A percentile compares a stretch with the other conserved stretches of the same genome.
Conservation (phyloP, 2,797 vertebrate genomes). For the Knipowitschia caucasica region DNA sequence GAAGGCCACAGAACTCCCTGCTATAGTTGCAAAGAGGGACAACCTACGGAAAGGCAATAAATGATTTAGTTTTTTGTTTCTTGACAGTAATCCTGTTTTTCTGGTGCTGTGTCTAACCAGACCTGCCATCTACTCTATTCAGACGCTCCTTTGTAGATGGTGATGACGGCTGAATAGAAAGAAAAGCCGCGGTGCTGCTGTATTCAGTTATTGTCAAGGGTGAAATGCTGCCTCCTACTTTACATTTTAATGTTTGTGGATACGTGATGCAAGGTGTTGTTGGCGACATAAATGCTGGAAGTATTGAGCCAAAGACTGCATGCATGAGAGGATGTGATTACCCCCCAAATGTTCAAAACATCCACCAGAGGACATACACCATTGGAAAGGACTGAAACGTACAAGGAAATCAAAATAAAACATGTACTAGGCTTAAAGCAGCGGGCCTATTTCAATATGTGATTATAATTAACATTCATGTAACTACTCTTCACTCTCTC, state of each 20-base stretch:
- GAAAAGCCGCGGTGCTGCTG: slow-evolving; percentile 4
- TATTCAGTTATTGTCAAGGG: slow-evolving; percentile 10
- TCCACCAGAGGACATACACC: slow-evolving; percentile 25
- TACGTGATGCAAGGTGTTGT: slow-evolving; percentile 29
- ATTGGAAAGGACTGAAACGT: too few species aligned
- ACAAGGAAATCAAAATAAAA: too few species aligned
- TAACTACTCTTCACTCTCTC: too few species aligned
- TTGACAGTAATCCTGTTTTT: slow-evolving; percentile 17
- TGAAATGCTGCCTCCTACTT: slow-evolving; percentile 13
- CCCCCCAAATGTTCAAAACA: slow-evolving; percentile 37
- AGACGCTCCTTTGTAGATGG: slow-evolving; percentile 1
- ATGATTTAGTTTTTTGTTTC: slow-evolving; percentile 19
- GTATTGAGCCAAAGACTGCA: slow-evolving; percentile 32
- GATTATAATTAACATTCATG: too few species aligned
- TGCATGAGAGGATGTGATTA: slow-evolving; percentile 47
- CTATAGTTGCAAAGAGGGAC: slow-evolving; percentile 28
- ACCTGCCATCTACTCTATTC: slow-evolving; percentile 5
- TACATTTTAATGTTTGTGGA: slow-evolving; percentile 31
- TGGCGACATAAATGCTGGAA: slow-evolving; percentile 30
- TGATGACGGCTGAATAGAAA: slow-evolving; percentile 14
- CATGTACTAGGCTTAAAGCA: slow-evolving; percentile 29
- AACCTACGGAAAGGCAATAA: slow-evolving; percentile 17
- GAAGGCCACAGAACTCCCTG: slow-evolving; percentile 26
- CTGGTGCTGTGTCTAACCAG: slow-evolving; percentile 1
- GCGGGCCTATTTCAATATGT: too few species aligned